Base-by-base conservation (phyloP, 2,888 invertebrate species). In the Dermolepida albohirtum region DNA sequence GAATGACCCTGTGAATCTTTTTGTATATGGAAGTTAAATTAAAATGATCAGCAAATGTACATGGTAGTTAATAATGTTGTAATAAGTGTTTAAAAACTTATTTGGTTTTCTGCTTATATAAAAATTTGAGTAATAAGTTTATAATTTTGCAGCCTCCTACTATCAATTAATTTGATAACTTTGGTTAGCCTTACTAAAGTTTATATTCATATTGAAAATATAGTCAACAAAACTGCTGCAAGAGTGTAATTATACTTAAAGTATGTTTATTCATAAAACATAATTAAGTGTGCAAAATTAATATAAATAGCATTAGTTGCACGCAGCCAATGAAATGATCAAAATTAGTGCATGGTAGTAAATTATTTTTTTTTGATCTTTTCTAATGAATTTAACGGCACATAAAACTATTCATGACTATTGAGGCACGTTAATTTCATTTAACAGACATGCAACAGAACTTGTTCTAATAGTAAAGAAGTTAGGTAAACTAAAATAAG, bases 401-500 rank as follows among this genome's bases (percentile, higher is more conserved):
- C 47, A 10, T 44, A 12, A 62, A 11, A 40, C 14, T 4, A 39
- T 8, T 34, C 11, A 16, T 16, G 17, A 57, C 5, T 57, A 57
- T 39, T 41, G 5, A 11, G 17, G 54, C 49, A n/a, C 34, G 44
- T 62, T 62, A 62, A 62, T n/a, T 47, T 51, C 57, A 67, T 57
- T 52, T 51, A 49, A 54, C 50, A 51, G 65, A 68, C 67, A 69
- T 71, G 70, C 69, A 70, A 68, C 44, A 69, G 67, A 68, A 62
- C 47, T 44, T 34, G 34, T 17, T 62, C 49, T 41, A 70, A 70
- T 67, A 67, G 34, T 34, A 34, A 34, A 70, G 67, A 66, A 54
- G 52, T 70, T 72, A 69, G 71, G 73, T 72, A 77, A 78, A 75
- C 72, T 75, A 77, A 76, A 80, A 79, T 76, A 80, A 80, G 80